Evolutionary conservation across 2,797 vertebrate species (phyloP).

Genomic region (Kryptolebias ocellatus): DNA sequence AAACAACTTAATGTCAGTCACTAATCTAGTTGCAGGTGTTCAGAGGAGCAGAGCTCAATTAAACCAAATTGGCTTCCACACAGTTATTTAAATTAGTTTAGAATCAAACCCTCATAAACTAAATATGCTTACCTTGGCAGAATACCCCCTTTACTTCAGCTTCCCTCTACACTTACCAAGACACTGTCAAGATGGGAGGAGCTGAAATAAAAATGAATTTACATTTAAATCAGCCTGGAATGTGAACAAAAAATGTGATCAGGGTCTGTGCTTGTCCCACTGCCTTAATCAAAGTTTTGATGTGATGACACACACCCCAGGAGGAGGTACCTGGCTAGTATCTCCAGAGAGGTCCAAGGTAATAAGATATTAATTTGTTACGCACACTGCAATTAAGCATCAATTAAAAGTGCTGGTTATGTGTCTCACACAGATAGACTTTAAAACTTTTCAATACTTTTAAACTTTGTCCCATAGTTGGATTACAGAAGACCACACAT

Average conservation of each 20-base stretch:
- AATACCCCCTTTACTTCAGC: slow-evolving; percentile 52
- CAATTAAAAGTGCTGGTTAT: slow-evolving; percentile 64
- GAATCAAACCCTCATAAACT: slow-evolving; percentile 72
- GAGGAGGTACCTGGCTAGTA: slow-evolving; percentile 41
- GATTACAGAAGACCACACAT: slow-evolving; percentile 6
- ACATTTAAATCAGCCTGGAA: slow-evolving; percentile 80
- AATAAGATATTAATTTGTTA: slow-evolving; percentile 71
- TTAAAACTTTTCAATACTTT: slow-evolving; percentile 33
- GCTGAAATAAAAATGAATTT: slow-evolving; percentile 78
- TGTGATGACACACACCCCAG: slow-evolving; percentile 64
- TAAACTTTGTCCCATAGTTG: slow-evolving; percentile 10
- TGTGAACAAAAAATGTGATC: slow-evolving; percentile 75
- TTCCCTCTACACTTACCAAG: slow-evolving; percentile 47
- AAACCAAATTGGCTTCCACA: slow-evolving; percentile 81
- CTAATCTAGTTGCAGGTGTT: slow-evolving; percentile 85
- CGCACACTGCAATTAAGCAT: slow-evolving; percentile 71
- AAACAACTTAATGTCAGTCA: slow-evolving; percentile 83
- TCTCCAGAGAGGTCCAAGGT: slow-evolving; percentile 60
- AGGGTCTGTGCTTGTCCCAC: slow-evolving; percentile 66
- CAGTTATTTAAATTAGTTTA: slow-evolving; percentile 84
- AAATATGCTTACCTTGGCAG: slow-evolving; percentile 84
- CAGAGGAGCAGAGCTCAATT: slow-evolving; percentile 80
- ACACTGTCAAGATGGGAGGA: slow-evolving; percentile 60
- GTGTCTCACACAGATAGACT: slow-evolving; percentile 39
- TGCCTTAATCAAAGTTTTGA: slow-evolving; percentile 78